Evolutionary conservation across 2,888 invertebrate genomes (phyloP).

Genomic region (Cabera pusaria): DNA sequence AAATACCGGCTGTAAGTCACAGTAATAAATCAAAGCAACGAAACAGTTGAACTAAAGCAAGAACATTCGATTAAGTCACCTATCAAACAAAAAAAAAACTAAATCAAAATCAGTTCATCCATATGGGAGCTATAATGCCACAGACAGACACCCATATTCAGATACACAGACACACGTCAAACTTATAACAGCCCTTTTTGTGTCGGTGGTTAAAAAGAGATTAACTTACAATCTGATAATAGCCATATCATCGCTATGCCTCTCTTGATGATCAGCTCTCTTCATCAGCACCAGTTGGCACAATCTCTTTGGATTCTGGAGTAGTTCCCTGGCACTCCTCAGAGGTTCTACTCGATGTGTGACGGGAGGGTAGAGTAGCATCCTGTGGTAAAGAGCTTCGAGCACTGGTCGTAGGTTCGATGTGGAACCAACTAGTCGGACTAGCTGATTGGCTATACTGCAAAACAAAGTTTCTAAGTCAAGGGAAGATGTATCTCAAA

Average conservation of each 20-base stretch:
- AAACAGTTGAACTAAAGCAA: too few relatives aligned
- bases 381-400: conserved; percentile 96
- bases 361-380: conserved; percentile 94
- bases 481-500: neutral
- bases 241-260: conserved; percentile 90
- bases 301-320: conserved; percentile 90
- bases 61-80: too few relatives aligned
- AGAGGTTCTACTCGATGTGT: conserved; percentile 93
- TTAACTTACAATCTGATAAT: conserved; percentile 90
- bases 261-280: conserved; percentile 81
- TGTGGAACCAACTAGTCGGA: conserved; percentile 93
- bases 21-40: too few relatives aligned
- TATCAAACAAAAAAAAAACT: too few relatives aligned
- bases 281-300: conserved; percentile 89
- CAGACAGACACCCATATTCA: too few relatives aligned
- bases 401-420: conserved; percentile 94
- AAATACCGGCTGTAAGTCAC: too few relatives aligned
- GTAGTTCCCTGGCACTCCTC: conserved; percentile 91
- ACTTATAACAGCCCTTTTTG: too few relatives aligned
- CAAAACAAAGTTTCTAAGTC: neutral
- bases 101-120: too few relatives aligned
- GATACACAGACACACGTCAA: too few relatives aligned
- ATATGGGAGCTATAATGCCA: too few relatives aligned
- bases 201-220: too few relatives aligned
- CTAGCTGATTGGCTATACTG: conserved; percentile 94